Base-by-base conservation (phyloP, 2,888 invertebrate species). In the Tinea pellionella region DNA sequence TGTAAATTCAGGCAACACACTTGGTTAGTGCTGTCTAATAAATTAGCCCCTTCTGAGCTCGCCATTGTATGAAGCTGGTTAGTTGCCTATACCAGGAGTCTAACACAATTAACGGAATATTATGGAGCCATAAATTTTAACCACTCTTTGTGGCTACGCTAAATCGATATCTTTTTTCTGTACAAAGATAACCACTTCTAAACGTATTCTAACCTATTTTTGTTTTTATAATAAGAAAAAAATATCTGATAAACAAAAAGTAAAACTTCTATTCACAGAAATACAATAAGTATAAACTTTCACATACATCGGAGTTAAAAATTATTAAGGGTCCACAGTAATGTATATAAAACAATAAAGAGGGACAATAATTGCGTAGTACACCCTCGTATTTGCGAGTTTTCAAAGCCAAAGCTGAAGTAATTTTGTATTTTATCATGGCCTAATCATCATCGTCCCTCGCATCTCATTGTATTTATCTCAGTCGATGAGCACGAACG, bases 381-480 rank as follows among this genome's bases (percentile, higher is more conserved):
- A 9, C 30, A 9, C 37, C 37, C 37, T 37, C 37, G 37, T 37
- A 37, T 37, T n/a, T 37, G 37, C 9, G 9, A 37, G 9, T 37
- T 55, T 55, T 19, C 16, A 18, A 47, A 58, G 58, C 58, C 24
- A 58, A 15, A 32, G 58, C 32, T 15, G 37, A 58, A 58, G 32
- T 61, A 61, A 61, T 61, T 57, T 37, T 43, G 57, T 29, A 59
- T 60, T 61, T 29, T 53, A 61, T 51, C 58, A 55, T 59, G 51
- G 56, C 30, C 43, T 59, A 59, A 61, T 56, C 59, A 61, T 59
- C 53, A 18, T 61, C 30, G 57, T 56, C 61, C 61, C 61, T 60
- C 59, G 18, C 59, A 61, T 61, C 56, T 57, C 57, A 57, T 61
- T 60, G 19, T 56, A 42, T 60, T 29, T 57, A 41, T 29, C 57